Conservation (phyloP, 1,140 invertebrate species). For the Sipha flava region DNA sequence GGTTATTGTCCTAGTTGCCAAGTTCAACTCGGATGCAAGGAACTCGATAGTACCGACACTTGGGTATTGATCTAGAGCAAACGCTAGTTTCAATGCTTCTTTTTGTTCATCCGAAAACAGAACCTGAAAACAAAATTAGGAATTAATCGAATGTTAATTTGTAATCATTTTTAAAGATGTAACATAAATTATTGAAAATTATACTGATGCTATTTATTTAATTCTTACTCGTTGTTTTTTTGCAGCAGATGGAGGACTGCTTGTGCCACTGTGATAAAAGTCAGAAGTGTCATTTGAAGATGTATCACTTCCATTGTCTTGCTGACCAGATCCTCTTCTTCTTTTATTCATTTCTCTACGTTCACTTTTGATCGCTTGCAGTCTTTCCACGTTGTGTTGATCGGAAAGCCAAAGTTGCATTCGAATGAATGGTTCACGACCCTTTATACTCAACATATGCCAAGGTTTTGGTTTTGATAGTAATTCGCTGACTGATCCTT, state of each 20-base stretch:
- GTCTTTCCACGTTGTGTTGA: slow-evolving; percentile 79
- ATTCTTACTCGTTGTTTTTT: slow-evolving; percentile 68
- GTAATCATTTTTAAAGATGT: not conserved
- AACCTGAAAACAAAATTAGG: slow-evolving; percentile 43
- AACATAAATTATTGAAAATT: no score
- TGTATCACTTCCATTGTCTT: slow-evolving; percentile 73
- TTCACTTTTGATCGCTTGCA: slow-evolving; percentile 81
- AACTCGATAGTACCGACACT: slow-evolving; percentile 92
- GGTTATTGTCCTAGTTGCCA: slow-evolving; percentile 92
- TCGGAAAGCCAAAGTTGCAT: slow-evolving; percentile 97
- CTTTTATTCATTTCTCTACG: slow-evolving; percentile 80
- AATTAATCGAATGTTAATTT: not conserved
- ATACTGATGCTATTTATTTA: slow-evolving; percentile 40
- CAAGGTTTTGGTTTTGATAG: slow-evolving; percentile 97
- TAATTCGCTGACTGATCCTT: slow-evolving; percentile 93
- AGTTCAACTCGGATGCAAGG: slow-evolving; percentile 75
- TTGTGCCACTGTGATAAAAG: slow-evolving; percentile 67
- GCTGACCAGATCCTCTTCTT: slow-evolving; percentile 49
- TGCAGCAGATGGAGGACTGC: slow-evolving; percentile 57
- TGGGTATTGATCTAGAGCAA: slow-evolving; percentile 91
- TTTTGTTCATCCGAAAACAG: slow-evolving; percentile 98
- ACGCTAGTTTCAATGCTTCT: slow-evolving; percentile 86
- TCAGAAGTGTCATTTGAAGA: slow-evolving; percentile 81
- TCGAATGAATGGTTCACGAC: slow-evolving; percentile 92
- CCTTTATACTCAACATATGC: slow-evolving; percentile 98